phyloP scores from a whole-genome alignment of 2,888 invertebrate species.

The Xylota sylvarum region DNA sequence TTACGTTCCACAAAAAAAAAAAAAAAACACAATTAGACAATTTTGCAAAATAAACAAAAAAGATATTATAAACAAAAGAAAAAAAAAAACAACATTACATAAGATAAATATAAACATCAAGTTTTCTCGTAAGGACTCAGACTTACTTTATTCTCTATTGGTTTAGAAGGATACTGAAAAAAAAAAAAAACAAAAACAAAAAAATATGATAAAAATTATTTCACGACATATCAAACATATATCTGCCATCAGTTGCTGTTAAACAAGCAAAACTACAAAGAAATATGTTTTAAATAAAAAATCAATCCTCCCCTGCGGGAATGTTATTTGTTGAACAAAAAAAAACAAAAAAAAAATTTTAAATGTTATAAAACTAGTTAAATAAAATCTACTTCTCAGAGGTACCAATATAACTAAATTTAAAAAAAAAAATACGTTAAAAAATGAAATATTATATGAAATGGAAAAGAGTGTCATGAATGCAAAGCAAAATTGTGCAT shows the following conservation, averaged over 20 bases:
- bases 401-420: constrained; percentile 18
- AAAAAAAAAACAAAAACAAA: constrained; percentile 3
- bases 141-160: constrained; percentile 2
- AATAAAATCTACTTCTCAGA: constrained; percentile 25
- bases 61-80: background rate
- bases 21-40: background rate
- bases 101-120: background rate
- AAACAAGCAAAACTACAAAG: background rate
- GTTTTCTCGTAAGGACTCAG: background rate
- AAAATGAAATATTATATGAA: background rate
- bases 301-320: background rate
- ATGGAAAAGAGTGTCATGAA: background rate
- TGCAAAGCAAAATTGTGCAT: too few species aligned
- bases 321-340: constrained; percentile 7
- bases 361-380: background rate
- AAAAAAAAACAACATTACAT: background rate
- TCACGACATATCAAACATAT: constrained; percentile 51
- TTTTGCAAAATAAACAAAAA: too few species aligned
- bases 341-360: background rate
- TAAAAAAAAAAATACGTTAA: background rate
- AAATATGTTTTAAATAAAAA: background rate
- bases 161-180: background rate
- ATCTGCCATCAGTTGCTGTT: constrained; percentile 33
- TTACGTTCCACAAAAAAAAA: background rate
- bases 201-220: constrained; percentile 1